Evolutionary conservation across 1,140 invertebrate species (phyloP), one percentile per base, ranked within the genome.

Genomic region (Holotrichia oblita): DNA sequence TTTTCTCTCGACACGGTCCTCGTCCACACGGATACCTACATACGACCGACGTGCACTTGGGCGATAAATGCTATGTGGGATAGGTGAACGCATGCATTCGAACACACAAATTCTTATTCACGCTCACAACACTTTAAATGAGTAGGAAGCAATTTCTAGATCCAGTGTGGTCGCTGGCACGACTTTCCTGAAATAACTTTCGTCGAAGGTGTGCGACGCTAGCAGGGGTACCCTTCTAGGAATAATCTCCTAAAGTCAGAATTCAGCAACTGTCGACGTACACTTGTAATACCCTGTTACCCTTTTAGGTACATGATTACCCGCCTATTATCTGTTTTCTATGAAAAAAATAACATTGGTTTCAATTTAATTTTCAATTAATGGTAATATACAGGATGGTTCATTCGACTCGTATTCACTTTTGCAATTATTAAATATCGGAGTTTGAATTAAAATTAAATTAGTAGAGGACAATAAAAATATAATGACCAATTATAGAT

Each of bases 111-210:
- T 55, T 55, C 48, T 55, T 55, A 20, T 17, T 55, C 48, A 55
- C 48, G 48, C 48, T 55, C 48, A 73, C 24, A 64, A 24, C 34
- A 40, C 72, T 73, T 73, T 40, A 40, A 40, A 40, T 40, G 34
- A 73, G 72, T 73, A 73, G 72, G 72, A 73, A 73, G 72, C 72
- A 40, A 73, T 73, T 73, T 73, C 72, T 73, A 73, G 72, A 73
- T 42, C 14, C 72, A 73, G 72, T 73, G 72, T 73, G 24, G 72
- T 73, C 72, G 72, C 48, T 55, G 48, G 48, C 48, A 55, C 72
- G 24, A 40, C 72, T 73, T 40, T 73, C 72, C 72, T 73, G 72
- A 73, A 73, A 73, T 73, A 73, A 27, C 34, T 42, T 40, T 34
- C 14, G 72, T 40, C 72, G 72, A 55, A 55, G 48, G 48, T 17